Evolutionary conservation across 2,888 invertebrate genomes (phyloP), one percentile per base, ranked within the genome.

Genomic region (Tachina grossa): DNA sequence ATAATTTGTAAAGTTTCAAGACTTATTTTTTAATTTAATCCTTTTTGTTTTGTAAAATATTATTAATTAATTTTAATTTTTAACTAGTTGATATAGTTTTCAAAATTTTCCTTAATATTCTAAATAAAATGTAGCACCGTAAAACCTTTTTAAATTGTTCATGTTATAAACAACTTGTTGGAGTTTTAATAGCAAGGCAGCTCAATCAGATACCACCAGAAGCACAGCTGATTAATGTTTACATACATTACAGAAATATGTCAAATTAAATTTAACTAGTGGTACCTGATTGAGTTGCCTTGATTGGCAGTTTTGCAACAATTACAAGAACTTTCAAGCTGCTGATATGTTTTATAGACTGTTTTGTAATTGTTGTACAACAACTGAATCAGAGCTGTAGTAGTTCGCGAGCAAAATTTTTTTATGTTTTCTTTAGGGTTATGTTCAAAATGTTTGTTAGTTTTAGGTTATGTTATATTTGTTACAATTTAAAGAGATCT

Each of bases 401-500:
- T 31, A 31, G 31, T 4, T 31, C 51, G 11, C 16, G 16, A n/a
- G 11, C 8, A 5, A 16, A 6, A 51, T 16, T 51, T 51, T 51
- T 16, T 31, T 19, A n/a, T 31, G 4, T 31, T 31, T 31, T 31
- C 22, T 66, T 66, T 66, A 41, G 39, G 45, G 59, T 55, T 49
- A 41, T 6, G 6, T 63, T 45, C 9, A 57, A 69, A 9, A 45
- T 14, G 16, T 16, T 55, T 69, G 47, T 68, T 78, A 78, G 68
- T 49, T 78, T 68, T 9, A 39, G 57, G 57, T 65, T 55, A 75
- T 55, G 45, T 49, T 74, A 11, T 11, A 3, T 43, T 68, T 68
- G 14, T 45, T 39, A 61, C 61, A 78, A 78, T 71, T 87, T 87
- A 87, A 86, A 87, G 72, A 85, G 89, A 89, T 89, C n/a, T 90